A percentile compares a stretch with the other conserved stretches of the same genome.
phyloP scores from a whole-genome alignment of 2,113 vertebrate species.

The Anhinga rufa region DNA sequence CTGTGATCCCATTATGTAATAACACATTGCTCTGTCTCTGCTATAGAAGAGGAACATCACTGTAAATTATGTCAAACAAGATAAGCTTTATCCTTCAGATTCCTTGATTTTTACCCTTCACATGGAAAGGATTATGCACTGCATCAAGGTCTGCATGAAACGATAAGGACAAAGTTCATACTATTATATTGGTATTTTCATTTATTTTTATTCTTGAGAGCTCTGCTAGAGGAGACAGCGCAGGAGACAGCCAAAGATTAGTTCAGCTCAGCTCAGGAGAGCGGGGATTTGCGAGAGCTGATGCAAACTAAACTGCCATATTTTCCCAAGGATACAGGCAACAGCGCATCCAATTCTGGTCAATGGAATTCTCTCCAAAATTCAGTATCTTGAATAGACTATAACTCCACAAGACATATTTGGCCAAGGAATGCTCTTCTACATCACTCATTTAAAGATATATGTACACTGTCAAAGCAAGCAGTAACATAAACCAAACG shows the following conservation, averaged over 20 bases:
- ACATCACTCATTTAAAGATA: not conserved
- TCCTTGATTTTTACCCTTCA: not conserved
- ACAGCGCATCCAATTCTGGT: not conserved
- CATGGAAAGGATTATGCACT: not conserved
- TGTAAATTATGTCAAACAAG: not conserved
- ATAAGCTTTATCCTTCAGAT: not conserved
- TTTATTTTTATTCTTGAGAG: slow-evolving; percentile 4
- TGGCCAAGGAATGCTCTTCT: not conserved
- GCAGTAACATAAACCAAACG: not conserved
- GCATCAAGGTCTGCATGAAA: not conserved
- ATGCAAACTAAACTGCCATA: not conserved
- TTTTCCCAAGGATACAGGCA: not conserved
- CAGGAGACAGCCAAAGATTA: not conserved
- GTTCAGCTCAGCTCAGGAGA: not conserved
- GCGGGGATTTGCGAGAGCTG: not conserved
- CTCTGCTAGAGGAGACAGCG: not conserved
- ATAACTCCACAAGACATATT: not conserved
- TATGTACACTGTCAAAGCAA: not conserved
- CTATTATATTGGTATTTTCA: not conserved
- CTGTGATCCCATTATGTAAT: not conserved
- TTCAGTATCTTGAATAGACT: not conserved
- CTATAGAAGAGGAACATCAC: not conserved
- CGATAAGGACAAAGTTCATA: not conserved
- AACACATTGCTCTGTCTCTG: not conserved
- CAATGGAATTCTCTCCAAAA: not conserved